Percentiles rank a stretch among this genome's conserved stretches.
Conservation (phyloP, 2,888 invertebrate species). For the Lacanobia oleracea region DNA sequence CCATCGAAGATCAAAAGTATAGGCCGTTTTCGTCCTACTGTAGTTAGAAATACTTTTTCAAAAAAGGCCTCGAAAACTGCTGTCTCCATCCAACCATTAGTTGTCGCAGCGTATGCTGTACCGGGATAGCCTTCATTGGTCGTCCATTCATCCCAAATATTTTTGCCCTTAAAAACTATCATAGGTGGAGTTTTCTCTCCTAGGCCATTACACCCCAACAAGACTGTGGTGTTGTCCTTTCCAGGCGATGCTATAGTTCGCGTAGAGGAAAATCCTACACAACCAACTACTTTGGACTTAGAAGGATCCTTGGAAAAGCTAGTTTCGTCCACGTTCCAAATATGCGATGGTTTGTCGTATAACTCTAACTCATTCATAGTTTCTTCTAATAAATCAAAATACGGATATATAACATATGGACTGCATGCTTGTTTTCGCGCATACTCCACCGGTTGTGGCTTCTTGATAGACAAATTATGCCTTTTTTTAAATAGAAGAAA, state of each 20-base stretch:
- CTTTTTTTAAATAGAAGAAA: background rate
- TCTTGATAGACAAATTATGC: constrained; percentile 1
- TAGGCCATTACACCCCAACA: background rate
- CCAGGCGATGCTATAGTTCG: constrained; percentile 6
- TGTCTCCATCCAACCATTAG: too few species aligned
- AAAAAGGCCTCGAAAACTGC: too few species aligned
- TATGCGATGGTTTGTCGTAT: background rate
- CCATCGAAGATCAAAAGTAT: constrained; percentile 15
- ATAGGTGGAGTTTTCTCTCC: too few species aligned
- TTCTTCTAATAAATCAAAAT: too few species aligned
- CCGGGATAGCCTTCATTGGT: too few species aligned
- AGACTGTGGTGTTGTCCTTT: constrained; percentile 1
- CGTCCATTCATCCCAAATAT: too few species aligned
- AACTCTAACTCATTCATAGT: too few species aligned
- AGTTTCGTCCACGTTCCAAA: constrained; percentile 11
- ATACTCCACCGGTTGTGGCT: too few species aligned
- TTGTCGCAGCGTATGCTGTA: too few species aligned
- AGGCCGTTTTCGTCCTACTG: constrained; percentile 13
- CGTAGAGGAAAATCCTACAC: constrained; percentile 4
- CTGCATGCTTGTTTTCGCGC: background rate
- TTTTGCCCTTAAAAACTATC: too few species aligned
- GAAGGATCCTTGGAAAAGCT: constrained; percentile 3
- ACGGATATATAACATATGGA: too few species aligned
- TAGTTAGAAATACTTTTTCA: constrained; percentile 16
- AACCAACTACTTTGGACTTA: background rate